A percentile compares a stretch with the other conserved stretches of the same genome.
phyloP scores from a whole-genome alignment of 2,113 vertebrate genomes.

The Hyperoodon ampullatus region DNA sequence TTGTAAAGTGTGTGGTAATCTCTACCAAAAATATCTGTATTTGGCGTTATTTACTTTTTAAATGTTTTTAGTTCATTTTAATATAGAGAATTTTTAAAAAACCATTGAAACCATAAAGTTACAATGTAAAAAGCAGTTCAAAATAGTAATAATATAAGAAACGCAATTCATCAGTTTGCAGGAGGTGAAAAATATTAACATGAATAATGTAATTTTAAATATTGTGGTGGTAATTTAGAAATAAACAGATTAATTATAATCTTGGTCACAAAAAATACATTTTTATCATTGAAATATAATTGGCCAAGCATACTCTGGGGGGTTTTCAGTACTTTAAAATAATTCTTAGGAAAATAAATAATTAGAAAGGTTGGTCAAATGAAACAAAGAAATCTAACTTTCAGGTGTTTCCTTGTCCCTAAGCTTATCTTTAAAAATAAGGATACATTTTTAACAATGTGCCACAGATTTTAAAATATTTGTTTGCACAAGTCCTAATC shows the following conservation, averaged over 20 bases:
- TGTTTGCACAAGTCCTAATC: slow-evolving; percentile 4
- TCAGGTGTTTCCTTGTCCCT: background rate
- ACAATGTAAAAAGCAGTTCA: background rate
- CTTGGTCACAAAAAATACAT: background rate
- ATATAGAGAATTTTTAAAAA: background rate
- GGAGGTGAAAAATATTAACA: background rate
- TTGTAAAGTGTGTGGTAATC: background rate
- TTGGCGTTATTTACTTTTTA: background rate
- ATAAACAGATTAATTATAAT: background rate
- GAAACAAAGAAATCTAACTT: background rate
- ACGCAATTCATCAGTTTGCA: background rate
- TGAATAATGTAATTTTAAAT: background rate
- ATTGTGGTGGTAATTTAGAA: background rate
- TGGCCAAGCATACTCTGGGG: background rate
- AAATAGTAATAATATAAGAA: background rate
- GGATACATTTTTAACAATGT: background rate
- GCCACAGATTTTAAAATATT: background rate
- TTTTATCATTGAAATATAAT: background rate
- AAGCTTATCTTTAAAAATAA: background rate
- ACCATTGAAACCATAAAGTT: background rate
- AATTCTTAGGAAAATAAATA: background rate
- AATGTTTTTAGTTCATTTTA: background rate
- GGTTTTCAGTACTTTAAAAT: background rate
- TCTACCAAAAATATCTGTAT: background rate
- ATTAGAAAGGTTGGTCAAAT: background rate